A percentile compares a stretch with the other conserved stretches of the same genome.
Evolutionary conservation across 2,888 invertebrate species (phyloP).

Genomic region (Ramazzottius varieornatus): DNA sequence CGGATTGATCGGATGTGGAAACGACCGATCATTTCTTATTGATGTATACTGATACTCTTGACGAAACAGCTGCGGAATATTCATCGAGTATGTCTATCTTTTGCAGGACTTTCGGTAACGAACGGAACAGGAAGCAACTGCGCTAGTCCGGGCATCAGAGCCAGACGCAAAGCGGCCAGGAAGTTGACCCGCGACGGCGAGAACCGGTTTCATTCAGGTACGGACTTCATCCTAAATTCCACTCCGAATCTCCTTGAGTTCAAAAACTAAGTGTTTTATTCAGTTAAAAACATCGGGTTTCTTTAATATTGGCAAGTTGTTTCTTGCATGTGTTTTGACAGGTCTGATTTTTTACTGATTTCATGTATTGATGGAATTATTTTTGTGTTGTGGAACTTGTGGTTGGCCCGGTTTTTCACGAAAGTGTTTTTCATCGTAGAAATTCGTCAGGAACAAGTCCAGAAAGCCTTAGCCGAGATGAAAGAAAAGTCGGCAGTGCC

Average conservation of each 20-base stretch:
- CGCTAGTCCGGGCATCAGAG: not conserved
- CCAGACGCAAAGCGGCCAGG: not conserved
- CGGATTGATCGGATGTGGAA: no score
- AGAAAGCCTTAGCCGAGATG: not conserved
- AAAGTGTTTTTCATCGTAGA: no score
- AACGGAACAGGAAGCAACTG: not conserved
- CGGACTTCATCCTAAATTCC: not conserved
- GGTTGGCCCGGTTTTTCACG: no score
- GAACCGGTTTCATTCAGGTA: slow-evolving; percentile 1
- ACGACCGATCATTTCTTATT: no score
- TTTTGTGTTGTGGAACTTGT: not conserved
- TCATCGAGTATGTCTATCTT: no score
- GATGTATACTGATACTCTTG: no score
- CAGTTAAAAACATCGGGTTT: no score
- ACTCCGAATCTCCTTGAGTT: not conserved
- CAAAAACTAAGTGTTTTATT: not conserved
- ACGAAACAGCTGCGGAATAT: no score
- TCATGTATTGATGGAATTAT: no score
- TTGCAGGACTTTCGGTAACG: not conserved
- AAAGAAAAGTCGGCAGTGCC: not conserved
- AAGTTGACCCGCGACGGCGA: not conserved
- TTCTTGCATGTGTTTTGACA: not conserved
- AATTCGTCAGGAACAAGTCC: not conserved
- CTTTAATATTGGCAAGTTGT: not conserved
- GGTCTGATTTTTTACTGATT: not conserved